Evolutionary conservation across 2,888 invertebrate genomes (phyloP).

Genomic region (Metalampra italica): DNA sequence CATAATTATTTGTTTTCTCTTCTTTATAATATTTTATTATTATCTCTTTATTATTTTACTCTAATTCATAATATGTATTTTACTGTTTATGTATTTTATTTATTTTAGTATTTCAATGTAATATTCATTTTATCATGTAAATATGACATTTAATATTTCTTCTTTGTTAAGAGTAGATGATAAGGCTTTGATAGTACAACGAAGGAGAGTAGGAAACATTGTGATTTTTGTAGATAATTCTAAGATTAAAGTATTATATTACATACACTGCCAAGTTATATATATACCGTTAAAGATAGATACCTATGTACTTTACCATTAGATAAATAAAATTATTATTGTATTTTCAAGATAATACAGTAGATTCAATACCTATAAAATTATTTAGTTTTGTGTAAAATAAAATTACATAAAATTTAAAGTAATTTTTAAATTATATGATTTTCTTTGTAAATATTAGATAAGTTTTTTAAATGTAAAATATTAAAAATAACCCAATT

Average conservation of each 20-base stretch:
- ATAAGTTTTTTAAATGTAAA: conserved; percentile 8
- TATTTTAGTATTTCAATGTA: too few species aligned
- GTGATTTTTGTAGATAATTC: conserved; percentile 1
- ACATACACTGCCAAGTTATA: conserved; percentile 12
- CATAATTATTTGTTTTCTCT: too few species aligned
- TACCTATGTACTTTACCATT: conserved; percentile 4
- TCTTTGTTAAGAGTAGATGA: neutral
- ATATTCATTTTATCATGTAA: neutral
- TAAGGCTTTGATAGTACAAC: neutral
- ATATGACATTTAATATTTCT: neutral
- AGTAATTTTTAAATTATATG: conserved; percentile 4
- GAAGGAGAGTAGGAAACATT: neutral
- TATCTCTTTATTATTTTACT: neutral
- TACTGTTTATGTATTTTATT: neutral
- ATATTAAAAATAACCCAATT: conserved; percentile 5
- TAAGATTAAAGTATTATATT: neutral
- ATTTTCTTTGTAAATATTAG: conserved; percentile 14
- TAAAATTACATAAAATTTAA: conserved; percentile 4
- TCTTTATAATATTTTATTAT: too few species aligned
- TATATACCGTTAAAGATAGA: neutral
- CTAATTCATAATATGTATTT: neutral
- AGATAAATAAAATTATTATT: neutral
- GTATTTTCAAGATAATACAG: neutral
- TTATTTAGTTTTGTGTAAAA: conserved; percentile 2
- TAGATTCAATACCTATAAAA: neutral